Evolutionary conservation across 2,888 invertebrate genomes (phyloP), one percentile per base, ranked within the genome.

Genomic region (Acanthosoma haemorrhoidale): DNA sequence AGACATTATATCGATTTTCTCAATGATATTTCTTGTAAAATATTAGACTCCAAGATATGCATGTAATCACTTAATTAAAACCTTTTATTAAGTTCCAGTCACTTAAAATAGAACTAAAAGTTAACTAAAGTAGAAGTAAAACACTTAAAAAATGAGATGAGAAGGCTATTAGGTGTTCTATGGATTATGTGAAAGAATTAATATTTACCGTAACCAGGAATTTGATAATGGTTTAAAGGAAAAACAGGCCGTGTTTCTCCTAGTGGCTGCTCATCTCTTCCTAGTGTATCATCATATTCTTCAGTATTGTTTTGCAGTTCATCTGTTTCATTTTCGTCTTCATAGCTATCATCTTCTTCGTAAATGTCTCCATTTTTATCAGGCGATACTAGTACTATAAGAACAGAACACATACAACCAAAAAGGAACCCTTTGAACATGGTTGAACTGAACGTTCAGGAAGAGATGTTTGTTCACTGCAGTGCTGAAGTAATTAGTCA

Each of bases 221-320:
- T 4, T 5, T 11, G 15, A 8, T 64, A 64, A 31, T 64, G 64
- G 16, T 64, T 38, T n/a, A 41, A 4, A 8, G 34, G 39, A 41
- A 41, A 41, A 15, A n/a, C 36, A 29, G 64, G 64, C 15, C 36
- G 21, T 2, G 18, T 21, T 16, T 34, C 41, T 2, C 29, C 25
- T 16, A 41, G 8, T n/a, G 41, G 36, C n/a, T 61, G 61, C 9
- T 64, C 64, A 64, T 64, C 16, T 39, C 64, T 64, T 29, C 64
- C 41, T 9, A n/a, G 39, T 2, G 29, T 2, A 25, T 21, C 34
- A 21, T 57, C 4, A 31, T 64, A 25, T 15, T 64, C 64, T 18
- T 61, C 18, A 9, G 64, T 64, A 6, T 25, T 39, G 16, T 41
- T 64, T 57, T 6, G 9, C 11, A 21, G 8, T 21, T 4, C 4